Percentiles rank a stretch among this genome's conserved stretches.
Evolutionary conservation across 2,113 vertebrate species (phyloP).

Genomic region (Atractosteus spatula): DNA sequence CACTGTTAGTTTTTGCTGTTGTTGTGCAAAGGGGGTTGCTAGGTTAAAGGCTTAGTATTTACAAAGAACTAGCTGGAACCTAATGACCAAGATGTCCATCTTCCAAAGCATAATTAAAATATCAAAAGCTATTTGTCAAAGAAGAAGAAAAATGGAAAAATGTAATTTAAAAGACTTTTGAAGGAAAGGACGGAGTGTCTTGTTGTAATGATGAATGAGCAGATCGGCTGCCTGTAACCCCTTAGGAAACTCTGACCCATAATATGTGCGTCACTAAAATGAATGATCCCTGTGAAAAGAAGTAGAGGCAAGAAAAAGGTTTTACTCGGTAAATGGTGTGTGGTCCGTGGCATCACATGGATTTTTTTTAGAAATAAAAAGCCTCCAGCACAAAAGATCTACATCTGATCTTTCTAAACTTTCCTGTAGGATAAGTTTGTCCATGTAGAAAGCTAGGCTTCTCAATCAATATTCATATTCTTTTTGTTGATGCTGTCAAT

Average conservation of each 20-base stretch:
- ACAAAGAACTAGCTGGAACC: too few species aligned
- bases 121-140: neutral
- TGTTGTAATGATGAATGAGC: neutral
- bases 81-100: neutral
- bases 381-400: too few species aligned
- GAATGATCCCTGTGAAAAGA: neutral
- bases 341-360: neutral
- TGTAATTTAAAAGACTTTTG: neutral
- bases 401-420: too few species aligned
- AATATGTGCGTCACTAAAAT: neutral
- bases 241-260: slow-evolving; percentile 4
- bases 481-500: neutral
- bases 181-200: neutral
- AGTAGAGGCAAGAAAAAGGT: neutral
- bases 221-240: slow-evolving; percentile 5
- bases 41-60: too few species aligned
- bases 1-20: too few species aligned
- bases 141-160: neutral
- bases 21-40: too few species aligned
- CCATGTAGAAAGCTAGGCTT: neutral
- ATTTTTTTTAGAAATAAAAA: too few species aligned
- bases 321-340: neutral
- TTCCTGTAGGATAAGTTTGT: neutral
- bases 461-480: slow-evolving; percentile 4
- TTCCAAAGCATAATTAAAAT: neutral